phyloP scores from a whole-genome alignment of 2,113 vertebrate species.

The Jaculus jaculus region DNA sequence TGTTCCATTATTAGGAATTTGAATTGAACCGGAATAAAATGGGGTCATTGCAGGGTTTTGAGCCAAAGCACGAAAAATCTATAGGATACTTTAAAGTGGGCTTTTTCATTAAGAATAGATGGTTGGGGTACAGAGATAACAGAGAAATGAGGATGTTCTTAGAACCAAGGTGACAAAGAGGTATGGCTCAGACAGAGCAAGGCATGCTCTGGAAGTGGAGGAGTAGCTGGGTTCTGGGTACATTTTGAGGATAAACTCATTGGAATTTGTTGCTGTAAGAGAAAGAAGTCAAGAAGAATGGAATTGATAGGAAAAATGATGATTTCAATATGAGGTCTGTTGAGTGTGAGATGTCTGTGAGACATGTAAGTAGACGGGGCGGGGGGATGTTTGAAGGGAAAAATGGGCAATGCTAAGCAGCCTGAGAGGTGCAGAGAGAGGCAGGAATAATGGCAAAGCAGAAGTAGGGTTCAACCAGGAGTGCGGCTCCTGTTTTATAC shows the following conservation, averaged over 20 bases:
- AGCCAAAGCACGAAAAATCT: neutral
- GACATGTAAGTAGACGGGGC: neutral
- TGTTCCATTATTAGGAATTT: neutral
- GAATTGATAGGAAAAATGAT: neutral
- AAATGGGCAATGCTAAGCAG: neutral
- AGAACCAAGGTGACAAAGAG: neutral
- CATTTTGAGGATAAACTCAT: neutral
- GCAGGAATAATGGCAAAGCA: neutral
- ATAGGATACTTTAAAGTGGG: neutral
- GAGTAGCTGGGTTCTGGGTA: neutral
- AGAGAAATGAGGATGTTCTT: neutral
- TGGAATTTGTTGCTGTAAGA: neutral
- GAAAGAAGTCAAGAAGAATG: neutral
- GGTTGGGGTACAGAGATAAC: neutral
- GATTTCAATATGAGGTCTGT: neutral
- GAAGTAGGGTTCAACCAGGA: fast-evolving
- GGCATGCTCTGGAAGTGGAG: neutral
- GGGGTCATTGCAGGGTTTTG: neutral
- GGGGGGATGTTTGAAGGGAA: neutral
- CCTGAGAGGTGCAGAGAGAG: neutral
- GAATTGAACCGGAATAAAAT: neutral
- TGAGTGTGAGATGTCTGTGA: neutral
- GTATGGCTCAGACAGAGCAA: neutral
- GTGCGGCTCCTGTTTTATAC: too few species aligned
- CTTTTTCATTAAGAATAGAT: neutral